Conservation (phyloP, 2,888 invertebrate genomes). For the Drosophila helvetica region DNA sequence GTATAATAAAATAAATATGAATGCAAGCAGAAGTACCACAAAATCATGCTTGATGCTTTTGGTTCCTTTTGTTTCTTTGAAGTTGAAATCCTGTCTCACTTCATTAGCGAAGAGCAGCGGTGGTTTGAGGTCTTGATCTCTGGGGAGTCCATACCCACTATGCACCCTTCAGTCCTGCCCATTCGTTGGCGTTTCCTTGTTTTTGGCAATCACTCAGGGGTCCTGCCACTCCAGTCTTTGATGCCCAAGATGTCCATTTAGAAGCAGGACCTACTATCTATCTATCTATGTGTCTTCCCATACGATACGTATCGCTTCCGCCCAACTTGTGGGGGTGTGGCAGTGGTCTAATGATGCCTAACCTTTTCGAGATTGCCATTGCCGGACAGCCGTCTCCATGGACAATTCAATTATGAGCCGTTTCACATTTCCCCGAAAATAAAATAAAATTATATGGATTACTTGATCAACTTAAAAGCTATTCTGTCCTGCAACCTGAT, state of each 20-base stretch:
- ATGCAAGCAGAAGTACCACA: no score
- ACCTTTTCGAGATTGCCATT: constrained; percentile 28
- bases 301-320: constrained; percentile 9
- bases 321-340: neutral
- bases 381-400: constrained; percentile 8
- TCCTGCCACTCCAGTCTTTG: neutral
- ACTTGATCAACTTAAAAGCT: constrained; percentile 47
- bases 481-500: constrained; percentile 47
- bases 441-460: constrained; percentile 35
- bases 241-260: neutral
- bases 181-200: neutral
- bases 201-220: constrained; percentile 33
- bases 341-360: constrained; percentile 30
- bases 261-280: neutral
- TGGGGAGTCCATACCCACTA: neutral
- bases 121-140: neutral
- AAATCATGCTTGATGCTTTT: neutral
- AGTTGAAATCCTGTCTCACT: neutral
- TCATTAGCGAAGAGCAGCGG: neutral
- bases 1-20: no score
- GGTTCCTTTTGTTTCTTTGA: neutral
- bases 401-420: constrained; percentile 41
- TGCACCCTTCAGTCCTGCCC: neutral
- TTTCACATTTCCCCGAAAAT: constrained; percentile 31
- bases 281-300: neutral